Evolutionary conservation across 1,140 invertebrate genomes (phyloP).

Genomic region (Cotesia vestalis): DNA sequence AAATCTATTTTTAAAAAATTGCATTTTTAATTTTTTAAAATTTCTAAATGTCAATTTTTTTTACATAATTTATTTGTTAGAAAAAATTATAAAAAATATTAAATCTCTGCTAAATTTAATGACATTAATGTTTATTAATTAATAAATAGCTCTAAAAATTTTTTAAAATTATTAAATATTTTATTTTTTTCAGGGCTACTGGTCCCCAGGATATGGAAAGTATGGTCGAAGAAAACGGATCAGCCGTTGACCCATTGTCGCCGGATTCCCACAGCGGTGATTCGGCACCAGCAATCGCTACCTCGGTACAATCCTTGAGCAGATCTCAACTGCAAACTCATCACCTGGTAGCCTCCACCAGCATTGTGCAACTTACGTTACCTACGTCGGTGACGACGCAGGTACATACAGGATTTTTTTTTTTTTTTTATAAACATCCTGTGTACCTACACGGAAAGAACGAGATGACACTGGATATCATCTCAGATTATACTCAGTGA

Average conservation of each 20-base stretch:
- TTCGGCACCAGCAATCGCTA: conserved; percentile 64
- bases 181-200: conserved; percentile 64
- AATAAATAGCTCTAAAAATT: no score
- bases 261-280: conserved; percentile 66
- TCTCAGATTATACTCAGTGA: no score
- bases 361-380: conserved; percentile 84
- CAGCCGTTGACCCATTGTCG: conserved; percentile 71
- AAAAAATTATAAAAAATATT: no score
- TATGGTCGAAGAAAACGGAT: conserved; percentile 88
- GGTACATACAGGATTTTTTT: conserved; percentile 67
- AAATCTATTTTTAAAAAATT: no score
- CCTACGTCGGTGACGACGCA: conserved; percentile 75
- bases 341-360: conserved; percentile 75
- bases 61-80: no score
- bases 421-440: conserved; percentile 48
- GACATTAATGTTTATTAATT: no score
- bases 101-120: no score
- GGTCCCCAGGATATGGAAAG: conserved; percentile 78
- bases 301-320: conserved; percentile 68
- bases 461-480: no score
- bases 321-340: conserved; percentile 66
- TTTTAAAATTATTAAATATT: conserved; percentile 35
- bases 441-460: conserved; percentile 50
- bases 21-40: no score
- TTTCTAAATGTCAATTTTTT: no score